A percentile compares a stretch with the other conserved stretches of the same genome.
Evolutionary conservation across 2,113 vertebrate genomes (phyloP).

Genomic region (Dolichotis patagonum): DNA sequence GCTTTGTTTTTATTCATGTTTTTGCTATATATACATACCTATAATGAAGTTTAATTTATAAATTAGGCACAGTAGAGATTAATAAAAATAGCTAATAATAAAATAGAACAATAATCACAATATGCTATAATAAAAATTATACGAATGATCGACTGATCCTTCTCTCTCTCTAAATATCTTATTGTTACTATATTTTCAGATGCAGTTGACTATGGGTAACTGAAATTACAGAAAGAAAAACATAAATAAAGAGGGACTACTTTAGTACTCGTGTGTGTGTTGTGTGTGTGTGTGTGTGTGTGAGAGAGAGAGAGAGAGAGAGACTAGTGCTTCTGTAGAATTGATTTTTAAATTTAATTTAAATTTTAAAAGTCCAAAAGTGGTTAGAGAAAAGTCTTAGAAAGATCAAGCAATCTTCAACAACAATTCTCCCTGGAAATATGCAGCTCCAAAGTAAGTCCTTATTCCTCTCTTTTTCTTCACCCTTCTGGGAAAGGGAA

Average conservation of each 20-base stretch:
- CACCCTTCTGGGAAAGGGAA: background rate
- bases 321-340: background rate
- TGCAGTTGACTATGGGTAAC: background rate
- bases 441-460: background rate
- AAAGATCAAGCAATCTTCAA: background rate
- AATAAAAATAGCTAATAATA: background rate
- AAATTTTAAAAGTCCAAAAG: background rate
- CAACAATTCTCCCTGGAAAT: background rate
- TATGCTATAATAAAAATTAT: background rate
- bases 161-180: background rate
- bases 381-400: background rate
- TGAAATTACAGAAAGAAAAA: background rate
- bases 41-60: background rate
- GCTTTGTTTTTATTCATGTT: background rate
- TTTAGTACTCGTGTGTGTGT: background rate
- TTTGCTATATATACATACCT: background rate
- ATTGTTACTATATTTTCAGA: background rate
- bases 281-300: background rate
- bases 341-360: background rate
- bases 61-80: background rate
- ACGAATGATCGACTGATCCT: background rate
- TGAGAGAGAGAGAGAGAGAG: background rate
- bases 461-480: background rate
- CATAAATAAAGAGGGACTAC: background rate
- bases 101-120: background rate